Percentiles rank a stretch among this genome's conserved stretches.
Evolutionary conservation across 2,797 vertebrate genomes (phyloP).

Genomic region (Macrochelys suwanniensis): DNA sequence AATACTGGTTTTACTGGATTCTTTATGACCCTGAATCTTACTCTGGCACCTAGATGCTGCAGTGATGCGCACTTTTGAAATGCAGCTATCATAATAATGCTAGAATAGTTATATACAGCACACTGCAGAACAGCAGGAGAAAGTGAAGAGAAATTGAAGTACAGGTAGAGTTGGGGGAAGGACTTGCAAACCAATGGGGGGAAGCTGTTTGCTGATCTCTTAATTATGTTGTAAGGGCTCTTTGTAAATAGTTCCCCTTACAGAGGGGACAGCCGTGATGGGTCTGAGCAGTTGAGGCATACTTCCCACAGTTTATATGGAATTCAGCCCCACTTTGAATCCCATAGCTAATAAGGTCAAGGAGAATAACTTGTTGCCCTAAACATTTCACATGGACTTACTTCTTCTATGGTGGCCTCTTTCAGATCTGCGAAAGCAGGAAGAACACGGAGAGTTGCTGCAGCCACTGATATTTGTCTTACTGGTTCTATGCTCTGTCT

Average conservation of each 20-base stretch:
- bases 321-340: not conserved
- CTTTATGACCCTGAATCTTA: too few relatives aligned
- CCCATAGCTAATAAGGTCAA: not conserved
- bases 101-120: not conserved
- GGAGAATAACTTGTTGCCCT: not conserved
- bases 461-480: constrained; percentile 87
- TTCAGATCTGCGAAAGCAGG: constrained; percentile 84
- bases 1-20: too few relatives aligned
- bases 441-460: constrained; percentile 85
- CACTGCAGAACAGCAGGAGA: not conserved
- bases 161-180: not conserved
- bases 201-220: not conserved
- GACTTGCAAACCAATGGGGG: not conserved
- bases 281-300: not conserved
- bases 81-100: not conserved
- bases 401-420: not conserved
- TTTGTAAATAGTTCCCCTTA: not conserved
- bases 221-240: not conserved
- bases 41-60: not conserved
- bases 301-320: not conserved
- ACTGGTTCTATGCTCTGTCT: constrained; percentile 88
- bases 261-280: not conserved
- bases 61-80: not conserved
- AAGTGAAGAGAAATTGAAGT: not conserved
- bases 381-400: not conserved